Percentiles rank a stretch among this genome's conserved stretches.
Evolutionary conservation across 2,113 vertebrate genomes (phyloP).

Genomic region (Oncorhynchus masou): DNA sequence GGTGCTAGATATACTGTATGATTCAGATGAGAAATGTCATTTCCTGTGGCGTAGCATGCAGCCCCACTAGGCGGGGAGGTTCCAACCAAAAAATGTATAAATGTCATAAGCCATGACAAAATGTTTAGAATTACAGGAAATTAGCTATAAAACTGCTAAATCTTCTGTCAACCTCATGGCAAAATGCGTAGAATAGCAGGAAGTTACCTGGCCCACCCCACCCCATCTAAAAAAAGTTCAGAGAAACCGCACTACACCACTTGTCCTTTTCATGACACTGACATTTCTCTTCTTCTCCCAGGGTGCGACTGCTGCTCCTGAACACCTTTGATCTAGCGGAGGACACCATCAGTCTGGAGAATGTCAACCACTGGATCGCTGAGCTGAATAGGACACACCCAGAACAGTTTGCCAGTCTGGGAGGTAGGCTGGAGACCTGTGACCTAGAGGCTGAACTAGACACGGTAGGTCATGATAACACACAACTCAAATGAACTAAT

Average conservation of each 20-base stretch:
- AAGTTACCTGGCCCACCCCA: too few species aligned
- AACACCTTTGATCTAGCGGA: constrained; percentile 87
- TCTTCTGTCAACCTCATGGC: too few species aligned
- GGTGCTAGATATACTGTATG: neutral
- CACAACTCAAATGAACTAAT: neutral
- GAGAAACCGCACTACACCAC: too few species aligned
- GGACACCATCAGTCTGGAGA: constrained; percentile 74
- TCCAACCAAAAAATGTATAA: too few species aligned
- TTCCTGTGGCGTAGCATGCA: too few species aligned
- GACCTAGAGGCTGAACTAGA: constrained; percentile 80
- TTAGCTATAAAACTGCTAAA: too few species aligned
- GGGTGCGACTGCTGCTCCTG: constrained; percentile 79
- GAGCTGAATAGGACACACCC: constrained; percentile 77
- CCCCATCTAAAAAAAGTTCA: too few species aligned
- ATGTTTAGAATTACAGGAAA: too few species aligned
- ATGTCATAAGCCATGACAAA: too few species aligned
- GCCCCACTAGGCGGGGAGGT: too few species aligned
- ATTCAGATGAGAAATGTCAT: neutral
- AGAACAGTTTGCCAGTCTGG: constrained; percentile 68
- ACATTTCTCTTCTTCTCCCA: constrained; percentile 49
- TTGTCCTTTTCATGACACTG: too few species aligned
- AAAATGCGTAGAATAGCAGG: too few species aligned
- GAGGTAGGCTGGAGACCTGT: constrained; percentile 72
- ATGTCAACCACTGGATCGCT: constrained; percentile 71
- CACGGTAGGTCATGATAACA: constrained; percentile 67